Conservation (phyloP, 2,113 vertebrate species). For the Sminthopsis crassicaudata region DNA sequence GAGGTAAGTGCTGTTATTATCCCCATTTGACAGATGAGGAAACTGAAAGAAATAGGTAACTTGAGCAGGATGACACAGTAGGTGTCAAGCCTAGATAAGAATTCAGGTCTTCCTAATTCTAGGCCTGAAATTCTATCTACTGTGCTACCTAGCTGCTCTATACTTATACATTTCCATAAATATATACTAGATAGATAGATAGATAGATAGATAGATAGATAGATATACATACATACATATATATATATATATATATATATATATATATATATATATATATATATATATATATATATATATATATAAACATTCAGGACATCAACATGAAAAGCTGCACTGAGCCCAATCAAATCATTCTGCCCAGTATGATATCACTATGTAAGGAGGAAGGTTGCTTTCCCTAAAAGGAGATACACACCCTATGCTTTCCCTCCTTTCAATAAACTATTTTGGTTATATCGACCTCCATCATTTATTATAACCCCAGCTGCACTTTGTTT, state of each 20-base stretch:
- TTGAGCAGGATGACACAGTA: background rate
- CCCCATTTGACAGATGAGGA: background rate
- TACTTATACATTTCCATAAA: background rate
- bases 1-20: background rate
- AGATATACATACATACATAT: too few species aligned
- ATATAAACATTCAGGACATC: background rate
- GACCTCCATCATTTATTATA: background rate
- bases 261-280: too few species aligned
- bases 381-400: background rate
- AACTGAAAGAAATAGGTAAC: background rate
- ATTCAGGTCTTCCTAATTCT: background rate
- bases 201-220: too few species aligned
- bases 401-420: conserved; percentile 16
- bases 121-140: background rate
- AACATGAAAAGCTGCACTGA: background rate
- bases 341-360: conserved; percentile 15
- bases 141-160: background rate
- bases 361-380: background rate
- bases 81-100: background rate
- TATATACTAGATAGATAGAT: too few species aligned
- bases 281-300: background rate
- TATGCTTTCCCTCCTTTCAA: background rate
- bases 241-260: too few species aligned
- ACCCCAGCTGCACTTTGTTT: background rate
- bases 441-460: background rate